Base-by-base conservation (phyloP, 2,797 vertebrate species). In the Cichlasoma orientale region DNA sequence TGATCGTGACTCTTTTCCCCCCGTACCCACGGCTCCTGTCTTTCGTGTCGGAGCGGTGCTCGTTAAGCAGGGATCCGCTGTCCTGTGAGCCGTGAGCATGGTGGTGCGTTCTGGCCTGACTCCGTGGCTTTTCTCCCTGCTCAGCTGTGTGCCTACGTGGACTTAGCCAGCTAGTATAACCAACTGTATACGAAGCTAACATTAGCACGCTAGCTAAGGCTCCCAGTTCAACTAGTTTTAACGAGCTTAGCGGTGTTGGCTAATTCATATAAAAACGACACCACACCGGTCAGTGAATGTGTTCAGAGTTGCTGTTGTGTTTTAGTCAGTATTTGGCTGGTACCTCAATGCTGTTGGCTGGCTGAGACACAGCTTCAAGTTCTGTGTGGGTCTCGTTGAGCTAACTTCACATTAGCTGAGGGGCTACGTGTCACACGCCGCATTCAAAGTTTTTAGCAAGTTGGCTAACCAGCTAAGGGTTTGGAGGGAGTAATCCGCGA, bases 121-220 rank as follows among this genome's bases (percentile, higher is more conserved):
- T 95, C 93, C 93, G 95, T 94, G 94, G 94, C 94, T 89, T 73
- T 86, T 92, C 91, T 91, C 85, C 87, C 85, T 82, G 89, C 89
- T 94, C 93, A 92, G 94, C 92, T 93, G 92, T 92, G 85, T 96
- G 95, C 95, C 93, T 96, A 96, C 96, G 96, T 96, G 96, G 96
- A 96, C 96, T 95, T 95, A 88, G 92, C 93, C 82, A 78, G 90
- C 92, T 89, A 88, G 41, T 54, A 56, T 76, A 83, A 75, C 86
- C 71, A 72, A 85, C 81, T 83, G 90, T 74, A 66, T 47, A 53
- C 73, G 19, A 77, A 74, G 93, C 93, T 94, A 92, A 70, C 85
- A 1, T 47, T 92, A 92, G 90, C 89, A 63, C 25, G 79, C 82
- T 82, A 84, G 90, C 91, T 81, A 75, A 33, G 56, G 82, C 88